Percentiles rank a stretch among this genome's conserved stretches.
Evolutionary conservation across 2,888 invertebrate genomes (phyloP).

Genomic region (Melanostoma mellinum): DNA sequence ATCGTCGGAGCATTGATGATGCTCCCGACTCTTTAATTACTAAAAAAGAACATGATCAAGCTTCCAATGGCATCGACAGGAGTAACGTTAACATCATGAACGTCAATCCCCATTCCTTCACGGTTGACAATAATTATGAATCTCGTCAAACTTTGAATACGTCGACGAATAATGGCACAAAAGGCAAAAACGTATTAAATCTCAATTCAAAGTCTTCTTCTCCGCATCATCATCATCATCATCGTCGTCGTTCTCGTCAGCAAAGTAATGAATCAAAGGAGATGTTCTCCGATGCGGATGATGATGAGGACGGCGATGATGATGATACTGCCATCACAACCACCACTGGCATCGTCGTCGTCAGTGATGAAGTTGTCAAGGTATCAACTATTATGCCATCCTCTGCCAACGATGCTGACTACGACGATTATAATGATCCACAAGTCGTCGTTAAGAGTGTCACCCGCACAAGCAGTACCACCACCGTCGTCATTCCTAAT

Average conservation of each 20-base stretch:
- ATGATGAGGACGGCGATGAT: constrained; percentile 75
- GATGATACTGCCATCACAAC: constrained; percentile 49
- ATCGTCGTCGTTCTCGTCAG: constrained; percentile 38
- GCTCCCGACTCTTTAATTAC: constrained; percentile 61
- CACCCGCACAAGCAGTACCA: constrained; percentile 45
- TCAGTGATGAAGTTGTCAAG: constrained; percentile 67
- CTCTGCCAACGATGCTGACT: constrained; percentile 54
- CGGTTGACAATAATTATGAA: constrained; percentile 69
- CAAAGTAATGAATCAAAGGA: constrained; percentile 71
- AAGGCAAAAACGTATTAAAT: constrained; percentile 79
- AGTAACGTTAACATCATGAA: constrained; percentile 50
- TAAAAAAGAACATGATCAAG: constrained; percentile 63
- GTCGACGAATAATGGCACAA: constrained; percentile 71
- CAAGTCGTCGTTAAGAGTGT: constrained; percentile 67
- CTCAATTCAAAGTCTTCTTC: constrained; percentile 74
- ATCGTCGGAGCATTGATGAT: constrained; percentile 77
- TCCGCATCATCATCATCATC: constrained; percentile 30
- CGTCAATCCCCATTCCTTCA: constrained; percentile 41
- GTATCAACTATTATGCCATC: constrained; percentile 59
- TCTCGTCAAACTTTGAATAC: constrained; percentile 71
- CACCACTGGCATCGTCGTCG: constrained; percentile 27
- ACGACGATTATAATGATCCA: constrained; percentile 67
- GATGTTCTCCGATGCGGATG: constrained; percentile 72
- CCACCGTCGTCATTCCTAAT: constrained; percentile 42
- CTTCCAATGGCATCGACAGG: constrained; percentile 33